Evolutionary conservation across 2,113 vertebrate genomes (phyloP).

Genomic region (Cinclus cinclus): DNA sequence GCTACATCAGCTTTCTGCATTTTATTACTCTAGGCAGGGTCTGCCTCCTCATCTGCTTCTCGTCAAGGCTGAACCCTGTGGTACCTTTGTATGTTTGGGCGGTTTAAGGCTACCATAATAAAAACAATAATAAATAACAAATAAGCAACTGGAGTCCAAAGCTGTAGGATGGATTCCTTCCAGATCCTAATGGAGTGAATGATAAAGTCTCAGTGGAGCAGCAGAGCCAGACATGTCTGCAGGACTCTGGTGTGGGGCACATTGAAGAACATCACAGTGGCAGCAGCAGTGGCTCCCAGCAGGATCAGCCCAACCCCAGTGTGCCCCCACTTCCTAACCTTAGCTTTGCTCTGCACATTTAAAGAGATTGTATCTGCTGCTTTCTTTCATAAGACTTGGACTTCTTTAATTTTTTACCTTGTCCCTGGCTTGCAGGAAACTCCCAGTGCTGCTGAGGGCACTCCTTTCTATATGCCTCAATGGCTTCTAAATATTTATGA

Average conservation of each 20-base stretch:
- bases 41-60: slow-evolving; percentile 59
- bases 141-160: not conserved
- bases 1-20: slow-evolving; percentile 52
- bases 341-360: not conserved
- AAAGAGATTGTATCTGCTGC: not conserved
- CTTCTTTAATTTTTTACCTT: not conserved
- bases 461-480: not conserved
- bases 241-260: fast-evolving
- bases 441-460: not conserved
- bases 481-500: not conserved
- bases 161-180: not conserved
- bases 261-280: not conserved
- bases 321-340: not conserved
- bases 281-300: not conserved
- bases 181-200: not conserved
- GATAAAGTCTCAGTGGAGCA: not conserved
- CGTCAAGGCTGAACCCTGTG: slow-evolving; percentile 42
- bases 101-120: slow-evolving; percentile 25
- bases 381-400: not conserved
- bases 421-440: not conserved
- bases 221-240: not conserved
- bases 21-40: slow-evolving; percentile 51
- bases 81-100: slow-evolving; percentile 40
- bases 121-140: slow-evolving; percentile 50
- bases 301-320: not conserved